These are phyloP conservation scores for Acipenser ruthenus DNA, from an alignment of 2,797 vertebrate species.

Conservation along the genomic window DNA sequence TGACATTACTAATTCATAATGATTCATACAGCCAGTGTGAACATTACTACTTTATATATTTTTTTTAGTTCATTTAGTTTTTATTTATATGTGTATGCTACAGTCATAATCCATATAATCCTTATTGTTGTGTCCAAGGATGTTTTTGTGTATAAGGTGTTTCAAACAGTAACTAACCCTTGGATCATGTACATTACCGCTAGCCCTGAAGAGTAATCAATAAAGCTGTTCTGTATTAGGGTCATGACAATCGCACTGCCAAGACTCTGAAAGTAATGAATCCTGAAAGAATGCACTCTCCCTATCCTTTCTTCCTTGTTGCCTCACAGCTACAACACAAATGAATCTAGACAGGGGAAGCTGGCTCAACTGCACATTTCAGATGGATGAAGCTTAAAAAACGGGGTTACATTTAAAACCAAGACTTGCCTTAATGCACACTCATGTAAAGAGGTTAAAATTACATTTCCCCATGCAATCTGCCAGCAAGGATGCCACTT, in stretches of 20 bases:
- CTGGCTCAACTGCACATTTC: too few relatives aligned
- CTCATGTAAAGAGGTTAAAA: too few relatives aligned
- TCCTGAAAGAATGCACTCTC: neutral
- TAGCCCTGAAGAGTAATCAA: neutral
- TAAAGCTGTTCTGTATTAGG: neutral
- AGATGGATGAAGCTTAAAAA: too few relatives aligned
- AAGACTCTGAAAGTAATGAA: neutral
- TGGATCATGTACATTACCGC: neutral
- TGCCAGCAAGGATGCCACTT: too few relatives aligned
- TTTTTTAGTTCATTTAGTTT: constrained; percentile 31
- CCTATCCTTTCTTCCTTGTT: neutral
- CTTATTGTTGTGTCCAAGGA: neutral
- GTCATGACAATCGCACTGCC: neutral
- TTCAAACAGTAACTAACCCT: constrained; percentile 3
- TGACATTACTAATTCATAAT: constrained; percentile 42
- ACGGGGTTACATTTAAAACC: too few relatives aligned
- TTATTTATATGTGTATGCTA: constrained; percentile 15
- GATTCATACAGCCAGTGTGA: constrained; percentile 39
- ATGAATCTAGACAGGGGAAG: neutral
- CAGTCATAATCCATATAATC: neutral
- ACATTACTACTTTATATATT: constrained; percentile 23
- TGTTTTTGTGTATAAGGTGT: neutral
- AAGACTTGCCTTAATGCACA: too few relatives aligned
- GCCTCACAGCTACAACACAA: neutral
- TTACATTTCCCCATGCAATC: too few relatives aligned